Conservation (phyloP, 1,140 invertebrate species). For the Apolygus lucorum region DNA sequence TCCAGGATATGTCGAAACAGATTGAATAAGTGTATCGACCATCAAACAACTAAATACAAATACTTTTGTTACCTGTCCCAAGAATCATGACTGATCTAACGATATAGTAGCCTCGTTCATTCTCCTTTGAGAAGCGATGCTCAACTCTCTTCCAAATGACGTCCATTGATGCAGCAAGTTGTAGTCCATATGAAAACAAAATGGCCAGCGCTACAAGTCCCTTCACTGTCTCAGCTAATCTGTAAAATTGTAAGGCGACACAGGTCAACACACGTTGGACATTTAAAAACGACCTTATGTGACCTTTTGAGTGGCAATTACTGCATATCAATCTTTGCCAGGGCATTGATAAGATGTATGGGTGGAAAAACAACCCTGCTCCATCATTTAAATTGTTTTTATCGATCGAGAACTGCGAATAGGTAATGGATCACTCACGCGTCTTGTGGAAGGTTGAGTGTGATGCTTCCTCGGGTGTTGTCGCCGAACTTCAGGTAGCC, state of each 20-base stretch:
- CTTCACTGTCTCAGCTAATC: slow-evolving; percentile 73
- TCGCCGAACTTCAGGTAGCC: slow-evolving; percentile 74
- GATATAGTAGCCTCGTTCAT: slow-evolving; percentile 51
- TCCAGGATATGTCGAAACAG: too few relatives aligned
- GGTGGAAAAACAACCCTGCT: too few relatives aligned
- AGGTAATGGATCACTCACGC: too few relatives aligned
- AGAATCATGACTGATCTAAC: slow-evolving; percentile 49
- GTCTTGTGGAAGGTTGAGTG: slow-evolving; percentile 54
- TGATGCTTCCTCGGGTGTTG: slow-evolving; percentile 56
- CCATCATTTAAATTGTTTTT: too few relatives aligned
- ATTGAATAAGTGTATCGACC: neutral
- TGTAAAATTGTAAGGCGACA: too few relatives aligned
- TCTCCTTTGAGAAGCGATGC: slow-evolving; percentile 35
- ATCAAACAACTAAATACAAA: neutral
- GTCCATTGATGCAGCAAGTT: slow-evolving; percentile 40
- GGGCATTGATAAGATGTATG: too few relatives aligned
- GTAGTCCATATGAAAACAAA: slow-evolving; percentile 84
- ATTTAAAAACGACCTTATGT: too few relatives aligned
- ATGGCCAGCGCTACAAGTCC: slow-evolving; percentile 78
- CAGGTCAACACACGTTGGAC: too few relatives aligned
- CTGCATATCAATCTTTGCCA: too few relatives aligned
- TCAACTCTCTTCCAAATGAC: slow-evolving; percentile 28
- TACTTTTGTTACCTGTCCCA: slow-evolving; percentile 40
- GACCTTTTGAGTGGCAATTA: too few relatives aligned
- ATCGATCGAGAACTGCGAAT: too few relatives aligned